Evolutionary conservation across 2,888 invertebrate species (phyloP).

Genomic region (Ommatoiulus sabulosus): DNA sequence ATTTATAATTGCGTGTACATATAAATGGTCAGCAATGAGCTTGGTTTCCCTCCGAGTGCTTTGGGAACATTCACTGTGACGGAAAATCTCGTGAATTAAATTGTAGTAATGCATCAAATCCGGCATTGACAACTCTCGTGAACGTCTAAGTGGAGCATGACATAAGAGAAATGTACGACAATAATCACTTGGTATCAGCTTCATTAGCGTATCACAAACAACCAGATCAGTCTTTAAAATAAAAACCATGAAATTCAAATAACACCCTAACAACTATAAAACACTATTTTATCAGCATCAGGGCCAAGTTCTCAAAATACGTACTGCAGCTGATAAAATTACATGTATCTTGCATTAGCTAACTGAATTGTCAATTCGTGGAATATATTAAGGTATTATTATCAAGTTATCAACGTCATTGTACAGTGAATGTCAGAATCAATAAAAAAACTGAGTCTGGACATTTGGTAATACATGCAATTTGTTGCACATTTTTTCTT

Average conservation of each 20-base stretch:
- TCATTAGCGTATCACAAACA: not conserved
- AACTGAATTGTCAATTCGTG: not conserved
- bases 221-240: not conserved
- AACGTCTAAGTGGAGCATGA: not conserved
- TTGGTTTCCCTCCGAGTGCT: not conserved
- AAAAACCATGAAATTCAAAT: not conserved
- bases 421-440: not conserved
- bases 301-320: not conserved
- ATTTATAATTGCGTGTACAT: not conserved
- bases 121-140: not conserved
- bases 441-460: not conserved
- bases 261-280: not conserved
- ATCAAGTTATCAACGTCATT: not conserved
- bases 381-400: not conserved
- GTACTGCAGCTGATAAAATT: not conserved
- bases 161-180: not conserved
- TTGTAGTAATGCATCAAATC: not conserved
- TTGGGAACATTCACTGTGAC: not conserved
- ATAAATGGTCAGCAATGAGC: not conserved
- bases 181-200: not conserved
- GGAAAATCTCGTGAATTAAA: not conserved
- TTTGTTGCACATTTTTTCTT: not conserved
- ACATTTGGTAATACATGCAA: not conserved
- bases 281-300: not conserved
- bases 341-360: too few relatives aligned